Evolutionary conservation across 2,797 vertebrate genomes (phyloP).

Genomic region (Galagoides demidoff): DNA sequence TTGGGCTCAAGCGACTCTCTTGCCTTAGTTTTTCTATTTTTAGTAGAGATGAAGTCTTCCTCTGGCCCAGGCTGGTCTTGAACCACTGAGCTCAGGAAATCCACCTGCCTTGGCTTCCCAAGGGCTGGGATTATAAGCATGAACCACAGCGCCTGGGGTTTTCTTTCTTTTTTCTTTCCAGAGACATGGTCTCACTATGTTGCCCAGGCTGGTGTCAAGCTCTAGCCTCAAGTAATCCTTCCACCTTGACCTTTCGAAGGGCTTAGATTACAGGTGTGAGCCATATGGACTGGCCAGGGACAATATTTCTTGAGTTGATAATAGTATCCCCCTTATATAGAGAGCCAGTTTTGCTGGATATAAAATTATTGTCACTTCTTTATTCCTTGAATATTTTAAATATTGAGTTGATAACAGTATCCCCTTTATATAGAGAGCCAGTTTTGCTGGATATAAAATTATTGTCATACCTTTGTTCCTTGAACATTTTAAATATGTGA

Average conservation of each 20-base stretch:
- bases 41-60: no score
- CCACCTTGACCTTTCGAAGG: background rate
- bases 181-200: background rate
- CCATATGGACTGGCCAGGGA: background rate
- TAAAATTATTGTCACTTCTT: background rate
- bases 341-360: conserved; percentile 2
- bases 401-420: background rate
- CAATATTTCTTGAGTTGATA: background rate
- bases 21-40: no score
- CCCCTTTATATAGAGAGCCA: background rate
- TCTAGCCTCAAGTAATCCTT: background rate
- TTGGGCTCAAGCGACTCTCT: no score
- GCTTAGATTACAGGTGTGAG: background rate
- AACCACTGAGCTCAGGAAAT: no score
- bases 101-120: no score
- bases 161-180: background rate
- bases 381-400: conserved; percentile 3
- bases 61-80: no score
- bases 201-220: background rate
- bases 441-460: conserved; percentile 31
- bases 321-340: background rate
- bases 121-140: no score
- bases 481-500: background rate
- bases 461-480: background rate
- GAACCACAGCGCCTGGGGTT: no score